These are phyloP conservation scores for Halotydeus destructor DNA, from an alignment of 1,140 invertebrate species.

Conservation along the genomic window DNA sequence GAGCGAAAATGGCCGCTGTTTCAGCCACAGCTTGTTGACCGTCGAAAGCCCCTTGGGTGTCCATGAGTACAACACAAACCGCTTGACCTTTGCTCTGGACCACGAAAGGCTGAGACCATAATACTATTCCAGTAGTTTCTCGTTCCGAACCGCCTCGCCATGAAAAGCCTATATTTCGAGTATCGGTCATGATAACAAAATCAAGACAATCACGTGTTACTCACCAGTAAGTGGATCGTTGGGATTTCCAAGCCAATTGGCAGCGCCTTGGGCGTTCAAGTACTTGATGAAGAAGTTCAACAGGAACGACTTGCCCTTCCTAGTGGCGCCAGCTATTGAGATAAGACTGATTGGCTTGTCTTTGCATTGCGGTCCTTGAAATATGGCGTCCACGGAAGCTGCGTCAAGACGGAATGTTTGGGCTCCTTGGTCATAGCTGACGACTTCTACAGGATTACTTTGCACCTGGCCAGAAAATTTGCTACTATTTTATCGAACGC, in stretches of 20 bases:
- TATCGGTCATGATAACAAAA: no score
- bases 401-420: no score
- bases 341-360: constrained; percentile 65
- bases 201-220: no score
- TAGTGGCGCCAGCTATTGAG: constrained; percentile 81
- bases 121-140: constrained; percentile 80
- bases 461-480: no score
- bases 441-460: no score
- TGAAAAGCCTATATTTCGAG: constrained; percentile 42
- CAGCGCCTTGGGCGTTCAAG: constrained; percentile 37
- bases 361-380: no score
- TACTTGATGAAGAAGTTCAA: constrained; percentile 82
- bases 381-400: no score
- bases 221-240: constrained; percentile 18
- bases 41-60: constrained; percentile 94
- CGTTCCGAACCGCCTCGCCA: constrained; percentile 84
- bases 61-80: no score
- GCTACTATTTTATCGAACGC: no score
- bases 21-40: constrained; percentile 86
- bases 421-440: no score
- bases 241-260: not conserved
- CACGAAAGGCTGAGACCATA: constrained; percentile 93
- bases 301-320: constrained; percentile 87
- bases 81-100: no score
- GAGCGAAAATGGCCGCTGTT: constrained; percentile 85